These are phyloP conservation scores for Malacoctenus gilli DNA, from an alignment of 2,797 vertebrate species.

Conservation along the genomic window DNA sequence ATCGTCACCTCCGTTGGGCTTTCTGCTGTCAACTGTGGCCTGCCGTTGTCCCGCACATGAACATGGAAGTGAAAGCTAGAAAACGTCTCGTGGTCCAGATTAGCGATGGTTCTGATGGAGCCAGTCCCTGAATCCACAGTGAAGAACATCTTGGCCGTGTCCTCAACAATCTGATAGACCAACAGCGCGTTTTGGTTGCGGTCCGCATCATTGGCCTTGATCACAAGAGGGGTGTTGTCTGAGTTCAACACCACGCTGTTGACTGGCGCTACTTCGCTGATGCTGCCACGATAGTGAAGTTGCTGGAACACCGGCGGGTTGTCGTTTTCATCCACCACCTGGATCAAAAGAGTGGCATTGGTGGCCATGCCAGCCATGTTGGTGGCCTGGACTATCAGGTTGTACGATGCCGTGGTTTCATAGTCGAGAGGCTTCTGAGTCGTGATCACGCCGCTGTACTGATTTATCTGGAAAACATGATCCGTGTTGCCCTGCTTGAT, in stretches of 20 bases:
- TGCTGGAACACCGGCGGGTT: constrained; percentile 91
- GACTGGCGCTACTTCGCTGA: constrained; percentile 91
- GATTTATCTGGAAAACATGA: constrained; percentile 90
- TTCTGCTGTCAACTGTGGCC: constrained; percentile 92
- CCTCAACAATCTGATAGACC: constrained; percentile 95
- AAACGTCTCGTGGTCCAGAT: constrained; percentile 92
- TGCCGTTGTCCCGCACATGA: constrained; percentile 93
- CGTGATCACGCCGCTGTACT: constrained; percentile 94
- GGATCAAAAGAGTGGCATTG: constrained; percentile 88
- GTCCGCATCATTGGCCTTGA: constrained; percentile 91
- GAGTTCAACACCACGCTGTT: constrained; percentile 89
- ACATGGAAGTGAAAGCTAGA: constrained; percentile 91
- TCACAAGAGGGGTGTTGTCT: constrained; percentile 88
- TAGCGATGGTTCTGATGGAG: constrained; percentile 93
- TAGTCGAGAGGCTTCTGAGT: constrained; percentile 89
- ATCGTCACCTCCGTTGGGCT: constrained; percentile 92
- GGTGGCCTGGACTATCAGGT: constrained; percentile 87
- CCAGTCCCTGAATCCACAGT: constrained; percentile 95
- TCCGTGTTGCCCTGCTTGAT: constrained; percentile 88
- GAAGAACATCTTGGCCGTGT: constrained; percentile 93
- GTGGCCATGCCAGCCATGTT: constrained; percentile 98
- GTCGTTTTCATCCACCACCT: constrained; percentile 94
- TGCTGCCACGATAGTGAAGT: constrained; percentile 88
- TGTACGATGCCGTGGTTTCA: constrained; percentile 84
- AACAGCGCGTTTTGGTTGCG: constrained; percentile 93